Base-by-base conservation (phyloP, 2,888 invertebrate genomes). In the Lucinisca nassula region DNA sequence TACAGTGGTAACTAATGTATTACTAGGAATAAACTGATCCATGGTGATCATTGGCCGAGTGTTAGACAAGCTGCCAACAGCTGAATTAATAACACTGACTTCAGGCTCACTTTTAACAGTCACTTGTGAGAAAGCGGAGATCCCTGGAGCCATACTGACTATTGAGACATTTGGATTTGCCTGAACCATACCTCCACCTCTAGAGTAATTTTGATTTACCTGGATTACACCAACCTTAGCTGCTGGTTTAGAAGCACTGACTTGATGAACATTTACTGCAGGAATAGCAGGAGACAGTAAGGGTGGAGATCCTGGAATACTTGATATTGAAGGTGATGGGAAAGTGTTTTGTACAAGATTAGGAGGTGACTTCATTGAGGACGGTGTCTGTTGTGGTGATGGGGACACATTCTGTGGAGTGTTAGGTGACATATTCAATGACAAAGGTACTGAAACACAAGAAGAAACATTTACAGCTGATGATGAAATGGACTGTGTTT, bases 201-300 rank as follows among this genome's bases (percentile, higher is more conserved):
- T 12, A 10, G 67, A 67, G n/a, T 30, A 67, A 21, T 30, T 67
- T 35, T 27, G 67, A 67, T 67, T 67, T 6, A 67, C 35, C 21
- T 35, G 67, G 35, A 67, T 67, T 3, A 67, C 67, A 14, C 67
- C 67, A 67, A 35, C 35, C 32, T 35, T 67, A 3, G 67, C 21
- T 10, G 21, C 35, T 67, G 67, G 30, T 4, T 24, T 27, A 3
- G 10, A 17, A 17, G 32, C 12, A 30, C 35, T 35, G 8, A 21
- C 27, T 2, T 30, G 4, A 27, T 51, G 10, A 10, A 30, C 27
- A 6, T 10, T 17, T 4, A 21, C 30, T n/a, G 55, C 21, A 8
- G 67, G 32, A 35, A 74, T 67, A 77, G 45, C 51, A 49, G 83
- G 87, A 27, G 87, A 87, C 67, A 84, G 75, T 32, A 79, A 72